Evolutionary conservation across 2,113 vertebrate species (phyloP).

Genomic region (Danio rerio): GRCz12tu NC_133177.1:32338501-32339000

Average conservation of each 20-base stretch:
- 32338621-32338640: neutral
- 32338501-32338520: neutral
- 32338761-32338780: conserved; percentile 24
- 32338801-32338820: conserved; percentile 32
- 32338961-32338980: conserved; percentile 38
- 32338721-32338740: neutral
- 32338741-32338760: neutral
- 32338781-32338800: conserved; percentile 21
- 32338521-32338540: neutral
- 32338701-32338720: neutral
- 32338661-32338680: conserved; percentile 15
- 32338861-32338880: conserved; percentile 22
- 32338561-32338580: neutral
- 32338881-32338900: conserved; percentile 29
- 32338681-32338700: conserved; percentile 4
- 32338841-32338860: conserved; percentile 4
- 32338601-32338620: neutral
- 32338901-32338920: conserved; percentile 33
- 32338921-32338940: conserved; percentile 23
- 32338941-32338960: conserved; percentile 40
- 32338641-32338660: neutral
- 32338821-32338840: neutral
- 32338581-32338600: neutral
- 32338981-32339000: conserved; percentile 18
- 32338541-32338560: neutral